Percentiles rank a stretch among this genome's conserved stretches.
Conservation (phyloP, 2,888 invertebrate genomes). For the Atethmia centrago region DNA sequence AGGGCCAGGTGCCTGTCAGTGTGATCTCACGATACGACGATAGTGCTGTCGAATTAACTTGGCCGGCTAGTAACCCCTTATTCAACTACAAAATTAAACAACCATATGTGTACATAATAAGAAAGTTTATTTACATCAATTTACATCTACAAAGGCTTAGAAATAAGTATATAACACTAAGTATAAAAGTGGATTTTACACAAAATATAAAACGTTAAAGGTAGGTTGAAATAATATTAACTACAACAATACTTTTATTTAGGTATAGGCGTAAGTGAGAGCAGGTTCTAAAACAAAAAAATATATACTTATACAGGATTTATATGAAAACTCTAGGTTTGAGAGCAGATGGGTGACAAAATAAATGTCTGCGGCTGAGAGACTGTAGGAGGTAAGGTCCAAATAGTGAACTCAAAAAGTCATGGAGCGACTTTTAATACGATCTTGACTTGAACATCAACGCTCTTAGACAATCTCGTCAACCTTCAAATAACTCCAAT, state of each 20-base stretch:
- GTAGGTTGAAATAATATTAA: constrained; percentile 47
- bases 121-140: constrained; percentile 76
- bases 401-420: background rate
- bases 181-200: constrained; percentile 65
- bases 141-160: constrained; percentile 74
- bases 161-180: constrained; percentile 60
- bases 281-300: constrained; percentile 32
- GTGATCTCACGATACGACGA: constrained; percentile 6
- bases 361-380: background rate
- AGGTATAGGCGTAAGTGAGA: constrained; percentile 50
- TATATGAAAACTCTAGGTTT: constrained; percentile 17
- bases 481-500: background rate
- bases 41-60: background rate
- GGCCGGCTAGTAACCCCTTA: background rate
- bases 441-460: background rate
- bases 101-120: constrained; percentile 67
- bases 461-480: background rate
- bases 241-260: constrained; percentile 50
- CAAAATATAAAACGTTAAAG: constrained; percentile 57
- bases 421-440: background rate
- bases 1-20: too few species aligned
- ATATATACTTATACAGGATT: constrained; percentile 19
- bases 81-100: constrained; percentile 49
- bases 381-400: background rate
- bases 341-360: background rate